Percentiles rank a stretch among this genome's conserved stretches.
These are phyloP conservation scores for Drosophila meridiana DNA, from an alignment of 2,888 invertebrate species.

Conservation along the genomic window DNA sequence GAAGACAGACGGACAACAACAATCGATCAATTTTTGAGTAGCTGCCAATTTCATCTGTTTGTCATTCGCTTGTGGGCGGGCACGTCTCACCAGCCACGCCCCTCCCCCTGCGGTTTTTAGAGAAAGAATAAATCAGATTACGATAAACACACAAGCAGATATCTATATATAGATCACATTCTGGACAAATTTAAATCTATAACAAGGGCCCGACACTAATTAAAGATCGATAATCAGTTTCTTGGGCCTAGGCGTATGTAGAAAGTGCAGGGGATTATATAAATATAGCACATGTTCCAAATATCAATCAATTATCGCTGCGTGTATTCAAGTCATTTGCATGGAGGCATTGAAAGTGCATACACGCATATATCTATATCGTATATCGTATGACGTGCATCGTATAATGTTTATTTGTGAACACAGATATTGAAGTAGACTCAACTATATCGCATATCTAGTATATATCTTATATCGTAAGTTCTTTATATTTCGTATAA, in stretches of 20 bases:
- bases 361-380: background rate
- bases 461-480: background rate
- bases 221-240: constrained; percentile 10
- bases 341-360: background rate
- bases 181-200: constrained; percentile 47
- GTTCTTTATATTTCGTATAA: background rate
- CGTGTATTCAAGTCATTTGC: constrained; percentile 6
- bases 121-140: constrained; percentile 13
- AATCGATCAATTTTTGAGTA: constrained; percentile 22
- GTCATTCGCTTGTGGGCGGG: constrained; percentile 25
- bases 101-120: background rate
- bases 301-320: constrained; percentile 3
- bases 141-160: background rate
- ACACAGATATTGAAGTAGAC: background rate
- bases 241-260: constrained; percentile 20
- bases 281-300: constrained; percentile 13
- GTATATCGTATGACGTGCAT: background rate
- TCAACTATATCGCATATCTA: background rate
- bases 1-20: constrained; percentile 13
- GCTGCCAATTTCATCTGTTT: constrained; percentile 19
- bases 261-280: constrained; percentile 30
- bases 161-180: background rate
- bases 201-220: constrained; percentile 34
- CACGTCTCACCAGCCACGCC: background rate
- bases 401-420: background rate